A percentile compares a stretch with the other conserved stretches of the same genome.
Conservation (phyloP, 1,140 invertebrate genomes). For the Panulirus ornatus region DNA sequence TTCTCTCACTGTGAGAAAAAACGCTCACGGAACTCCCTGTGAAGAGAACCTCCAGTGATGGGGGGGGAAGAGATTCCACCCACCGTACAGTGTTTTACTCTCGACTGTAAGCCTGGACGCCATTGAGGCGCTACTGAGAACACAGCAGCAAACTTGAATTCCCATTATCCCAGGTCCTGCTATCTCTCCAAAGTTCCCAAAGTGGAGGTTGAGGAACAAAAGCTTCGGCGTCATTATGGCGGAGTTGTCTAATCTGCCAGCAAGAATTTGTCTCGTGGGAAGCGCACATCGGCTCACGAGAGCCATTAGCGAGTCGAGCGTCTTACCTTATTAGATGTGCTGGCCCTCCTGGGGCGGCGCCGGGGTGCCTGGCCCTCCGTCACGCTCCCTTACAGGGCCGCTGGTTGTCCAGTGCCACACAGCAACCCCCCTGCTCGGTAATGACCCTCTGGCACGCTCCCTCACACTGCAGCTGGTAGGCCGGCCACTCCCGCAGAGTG, state of each 20-base stretch:
- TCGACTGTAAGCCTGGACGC: neutral
- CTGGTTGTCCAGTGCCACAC: no score
- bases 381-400: neutral
- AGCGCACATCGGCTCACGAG: neutral
- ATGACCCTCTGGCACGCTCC: no score
- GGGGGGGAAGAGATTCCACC: no score
- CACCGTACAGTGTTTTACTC: neutral
- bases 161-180: neutral
- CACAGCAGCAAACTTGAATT: neutral
- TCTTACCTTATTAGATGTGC: neutral
- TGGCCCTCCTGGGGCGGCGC: neutral
- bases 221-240: neutral
- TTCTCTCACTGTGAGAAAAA: no score
- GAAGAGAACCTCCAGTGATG: no score
- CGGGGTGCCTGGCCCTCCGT: neutral
- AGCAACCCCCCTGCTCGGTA: no score
- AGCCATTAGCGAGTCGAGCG: neutral
- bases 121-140: neutral
- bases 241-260: neutral
- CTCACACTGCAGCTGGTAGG: no score
- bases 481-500: no score
- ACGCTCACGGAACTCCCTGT: no score
- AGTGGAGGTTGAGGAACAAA: slow-evolving; percentile 11
- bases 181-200: neutral
- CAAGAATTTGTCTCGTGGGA: neutral